Base-by-base conservation (phyloP, 2,888 invertebrate genomes). In the Acanthacorydalis orientalis region DNA sequence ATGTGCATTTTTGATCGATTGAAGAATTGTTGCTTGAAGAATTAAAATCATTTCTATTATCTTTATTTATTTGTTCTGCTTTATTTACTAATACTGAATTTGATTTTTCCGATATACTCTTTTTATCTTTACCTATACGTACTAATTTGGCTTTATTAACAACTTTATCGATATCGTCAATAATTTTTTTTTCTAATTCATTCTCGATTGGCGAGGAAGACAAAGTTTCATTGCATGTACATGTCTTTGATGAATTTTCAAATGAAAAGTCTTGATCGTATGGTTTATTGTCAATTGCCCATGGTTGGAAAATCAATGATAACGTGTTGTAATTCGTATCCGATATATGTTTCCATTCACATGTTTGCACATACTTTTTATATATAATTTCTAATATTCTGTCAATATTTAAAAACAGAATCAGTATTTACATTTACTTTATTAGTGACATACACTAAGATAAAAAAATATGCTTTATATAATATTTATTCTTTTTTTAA, bases 141-240 rank as follows among this genome's bases (percentile, higher is more conserved):
- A 40, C n/a, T 15, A 14, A 31, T 31, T 46, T 16, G 11, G 46
- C 46, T 39, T 46, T 46, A 12, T 40, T 40, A 10, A 46, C 12
- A 16, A 35, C 41, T 11, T 14, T 40, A 32, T 46, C 46, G 12
- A 46, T 46, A 14, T 46, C 40, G 3, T 46, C 12, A 10, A 40
- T 40, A 10, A 40, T 4, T n/a, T 31, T 14, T 8, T 39, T 31
- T 23, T 46, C 46, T 12, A 31, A 9, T 32, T 46, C 46, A 15
- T 12, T 6, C 8, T 7, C 23, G 32, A 32, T 16, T 15, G 14
- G 16, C 14, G 31, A 11, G 4, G 32, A 31, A 12, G 7, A 12
- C 9, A 32, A 2, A 14, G 31, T 32, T 8, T 31, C 32, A 40
- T 12, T 33, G 40, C 31, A 40, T 7, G 31, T 14, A 12, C 31